Base-by-base conservation (phyloP, 1,140 invertebrate genomes). In the Oedothorax gibbosus region DNA sequence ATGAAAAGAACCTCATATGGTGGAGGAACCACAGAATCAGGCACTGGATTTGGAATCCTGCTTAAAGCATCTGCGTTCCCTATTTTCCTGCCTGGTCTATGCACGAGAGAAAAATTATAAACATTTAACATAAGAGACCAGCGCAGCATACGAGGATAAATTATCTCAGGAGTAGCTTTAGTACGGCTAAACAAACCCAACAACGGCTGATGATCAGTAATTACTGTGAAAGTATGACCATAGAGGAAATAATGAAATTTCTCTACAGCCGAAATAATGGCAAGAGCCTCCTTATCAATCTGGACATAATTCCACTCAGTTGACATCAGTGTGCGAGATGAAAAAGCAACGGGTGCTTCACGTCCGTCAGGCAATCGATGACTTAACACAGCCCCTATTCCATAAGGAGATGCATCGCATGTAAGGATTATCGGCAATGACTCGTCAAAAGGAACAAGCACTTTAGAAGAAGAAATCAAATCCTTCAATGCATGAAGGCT, bases 201-300 rank as follows among this genome's bases (percentile, higher is more conserved):
- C 35, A 35, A 35, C 35, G 35, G 35, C 35, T 35, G 35, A 35
- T 35, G 35, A 5, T 35, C 35, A 35, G 35, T 35, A 35, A 35
- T 5, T 35, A 35, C 35, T 35, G 35, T 35, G 68, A 90, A 86
- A 8, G 82, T 86, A 78, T 88, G 87, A 54, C 81, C 87, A 49
- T 85, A 51, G 5, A n/a, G 9, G 20, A 20, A 35, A 18, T 80
- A 85, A 78, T 90, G 89, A 71, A 88, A 80, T 68, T 91, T 88
- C 53, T 88, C 86, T 87, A 89, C 18, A 62, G 57, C 57, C 6
- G 57, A 62, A 60, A 91, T 86, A 53, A 93, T 89, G 6, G 90
- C 89, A 12, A 91, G 88, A 0, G 89, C 91, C 87, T 93, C 92
- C 87, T 91, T 91, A 51, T 93, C 91, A 8, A 92, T 87, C 84